These are phyloP conservation scores for Ladona fulva DNA, from an alignment of 1,140 invertebrate genomes.

Conservation along the genomic window DNA sequence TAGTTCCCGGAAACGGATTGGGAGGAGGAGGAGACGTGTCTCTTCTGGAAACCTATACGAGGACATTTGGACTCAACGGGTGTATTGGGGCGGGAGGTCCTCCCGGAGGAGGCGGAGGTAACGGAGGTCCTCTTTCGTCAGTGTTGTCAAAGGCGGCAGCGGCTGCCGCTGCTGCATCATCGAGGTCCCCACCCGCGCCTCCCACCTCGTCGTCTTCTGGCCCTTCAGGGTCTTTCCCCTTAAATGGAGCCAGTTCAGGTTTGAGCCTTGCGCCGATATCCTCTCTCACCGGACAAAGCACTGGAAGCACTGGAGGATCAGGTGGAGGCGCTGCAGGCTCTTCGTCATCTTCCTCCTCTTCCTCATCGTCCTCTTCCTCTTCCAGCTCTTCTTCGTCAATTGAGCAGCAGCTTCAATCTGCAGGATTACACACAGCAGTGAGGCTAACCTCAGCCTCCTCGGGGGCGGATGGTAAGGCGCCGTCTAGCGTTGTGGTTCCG, in stretches of 20 bases:
- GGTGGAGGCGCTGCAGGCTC: constrained; percentile 15
- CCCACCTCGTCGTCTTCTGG: constrained; percentile 19
- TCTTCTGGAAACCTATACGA: constrained; percentile 54
- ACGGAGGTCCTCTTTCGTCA: constrained; percentile 34
- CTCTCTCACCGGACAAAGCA: background rate
- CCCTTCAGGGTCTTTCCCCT: background rate
- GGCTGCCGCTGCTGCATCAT: constrained; percentile 26
- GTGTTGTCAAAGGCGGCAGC: constrained; percentile 30
- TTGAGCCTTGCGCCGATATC: background rate
- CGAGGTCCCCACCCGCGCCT: constrained; percentile 26
- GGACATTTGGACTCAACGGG: constrained; percentile 38
- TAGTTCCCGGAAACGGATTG: constrained; percentile 20
- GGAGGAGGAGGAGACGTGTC: constrained; percentile 42
- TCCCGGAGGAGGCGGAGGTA: constrained; percentile 28
- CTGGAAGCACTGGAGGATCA: background rate
- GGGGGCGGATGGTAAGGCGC: background rate
- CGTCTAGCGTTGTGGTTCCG: background rate
- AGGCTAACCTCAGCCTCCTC: background rate
- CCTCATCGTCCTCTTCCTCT: constrained; percentile 39
- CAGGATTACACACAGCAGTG: constrained; percentile 10
- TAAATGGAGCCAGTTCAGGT: background rate
- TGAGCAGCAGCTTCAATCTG: constrained; percentile 33
- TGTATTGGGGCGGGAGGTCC: constrained; percentile 31
- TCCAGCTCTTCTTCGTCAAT: constrained; percentile 36
- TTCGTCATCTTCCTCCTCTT: constrained; percentile 31